Conservation (phyloP, 2,888 invertebrate species). For the Villa cingulata region DNA sequence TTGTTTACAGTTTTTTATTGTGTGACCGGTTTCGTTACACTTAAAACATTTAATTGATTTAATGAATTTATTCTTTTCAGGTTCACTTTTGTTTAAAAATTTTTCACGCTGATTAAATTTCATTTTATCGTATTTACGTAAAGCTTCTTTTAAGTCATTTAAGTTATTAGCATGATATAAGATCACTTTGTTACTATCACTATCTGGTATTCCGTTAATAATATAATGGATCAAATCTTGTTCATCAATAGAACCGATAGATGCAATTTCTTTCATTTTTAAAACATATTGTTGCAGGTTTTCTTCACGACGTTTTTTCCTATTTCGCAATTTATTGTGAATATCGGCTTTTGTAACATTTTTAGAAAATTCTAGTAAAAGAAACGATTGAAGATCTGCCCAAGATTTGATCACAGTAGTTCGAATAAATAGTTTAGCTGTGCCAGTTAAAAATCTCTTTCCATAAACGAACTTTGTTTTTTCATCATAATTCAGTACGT, state of each 20-base stretch:
- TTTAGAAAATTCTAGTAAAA: too few relatives aligned
- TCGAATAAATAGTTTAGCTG: too few relatives aligned
- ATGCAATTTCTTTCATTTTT: conserved; percentile 1
- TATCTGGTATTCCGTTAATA: background rate
- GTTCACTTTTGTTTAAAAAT: too few relatives aligned
- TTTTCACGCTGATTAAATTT: background rate
- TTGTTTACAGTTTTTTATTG: background rate
- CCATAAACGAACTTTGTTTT: too few relatives aligned
- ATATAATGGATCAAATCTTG: conserved; percentile 1
- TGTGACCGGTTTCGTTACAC: background rate
- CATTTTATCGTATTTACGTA: background rate
- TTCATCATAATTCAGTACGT: too few relatives aligned
- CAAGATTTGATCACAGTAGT: too few relatives aligned
- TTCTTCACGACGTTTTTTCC: too few relatives aligned
- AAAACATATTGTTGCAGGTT: conserved; percentile 1
- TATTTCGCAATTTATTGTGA: too few relatives aligned
- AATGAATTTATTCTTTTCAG: background rate
- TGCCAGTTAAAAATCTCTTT: too few relatives aligned
- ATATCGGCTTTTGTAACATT: too few relatives aligned
- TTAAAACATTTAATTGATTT: background rate
- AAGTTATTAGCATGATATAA: background rate
- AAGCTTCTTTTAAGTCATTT: background rate
- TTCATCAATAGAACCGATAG: background rate
- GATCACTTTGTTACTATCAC: background rate
- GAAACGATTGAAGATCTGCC: too few relatives aligned